phyloP scores from a whole-genome alignment of 1,140 invertebrate species.

The Calosoma granatense region DNA sequence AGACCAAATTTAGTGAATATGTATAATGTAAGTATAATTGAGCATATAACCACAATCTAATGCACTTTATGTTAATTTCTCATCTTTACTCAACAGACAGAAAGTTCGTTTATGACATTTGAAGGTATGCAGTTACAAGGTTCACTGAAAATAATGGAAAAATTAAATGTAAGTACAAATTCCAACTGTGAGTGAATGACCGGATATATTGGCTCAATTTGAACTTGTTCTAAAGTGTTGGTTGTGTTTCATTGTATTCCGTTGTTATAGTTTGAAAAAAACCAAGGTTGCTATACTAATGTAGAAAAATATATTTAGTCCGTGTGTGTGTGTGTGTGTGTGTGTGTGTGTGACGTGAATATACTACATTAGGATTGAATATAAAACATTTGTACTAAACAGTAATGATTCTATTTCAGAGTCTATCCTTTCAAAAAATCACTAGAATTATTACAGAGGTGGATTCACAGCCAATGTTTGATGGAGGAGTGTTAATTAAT shows the following conservation, averaged over 20 bases:
- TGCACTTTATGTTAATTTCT: too few relatives aligned
- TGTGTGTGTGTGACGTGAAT: background rate
- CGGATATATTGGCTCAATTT: too few relatives aligned
- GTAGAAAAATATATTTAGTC: background rate
- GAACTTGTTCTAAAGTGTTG: too few relatives aligned
- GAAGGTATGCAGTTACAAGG: conserved; percentile 88
- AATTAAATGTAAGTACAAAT: conserved; percentile 79
- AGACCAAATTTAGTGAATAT: conserved; percentile 74
- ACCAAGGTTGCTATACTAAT: too few relatives aligned
- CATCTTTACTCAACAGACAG: conserved; percentile 25
- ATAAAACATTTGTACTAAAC: too few relatives aligned
- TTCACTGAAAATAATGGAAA: conserved; percentile 86
- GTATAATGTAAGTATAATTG: conserved; percentile 90
- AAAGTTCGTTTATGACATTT: conserved; percentile 91
- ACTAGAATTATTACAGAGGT: conserved; percentile 83
- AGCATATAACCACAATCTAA: too few relatives aligned
- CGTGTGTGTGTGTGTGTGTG: background rate
- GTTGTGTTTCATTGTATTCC: too few relatives aligned
- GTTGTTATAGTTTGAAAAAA: background rate
- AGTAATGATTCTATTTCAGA: too few relatives aligned
- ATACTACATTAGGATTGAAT: background rate
- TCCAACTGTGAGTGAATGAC: too few relatives aligned
- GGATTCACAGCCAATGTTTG: conserved; percentile 91
- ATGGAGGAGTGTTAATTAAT: conserved; percentile 88
- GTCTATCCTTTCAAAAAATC: conserved; percentile 86